phyloP scores from a whole-genome alignment of 2,888 invertebrate genomes.

The Ametastegia equiseti region DNA sequence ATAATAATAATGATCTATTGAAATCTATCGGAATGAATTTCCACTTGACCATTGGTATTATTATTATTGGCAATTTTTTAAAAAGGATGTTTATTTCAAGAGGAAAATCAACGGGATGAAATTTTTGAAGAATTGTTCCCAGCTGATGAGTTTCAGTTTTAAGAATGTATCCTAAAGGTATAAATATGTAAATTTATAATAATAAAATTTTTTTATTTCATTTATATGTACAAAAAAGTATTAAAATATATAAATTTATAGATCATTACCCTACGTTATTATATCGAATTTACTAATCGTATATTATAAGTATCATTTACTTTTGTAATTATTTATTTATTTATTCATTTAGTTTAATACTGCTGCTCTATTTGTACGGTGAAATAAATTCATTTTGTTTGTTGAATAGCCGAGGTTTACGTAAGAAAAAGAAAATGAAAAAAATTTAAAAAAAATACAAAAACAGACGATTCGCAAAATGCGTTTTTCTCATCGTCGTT shows the following conservation, averaged over 20 bases:
- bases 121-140: too few relatives aligned
- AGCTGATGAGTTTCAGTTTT: too few relatives aligned
- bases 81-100: too few relatives aligned
- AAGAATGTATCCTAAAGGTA: background rate
- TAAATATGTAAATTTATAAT: constrained; percentile 25
- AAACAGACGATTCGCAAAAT: too few relatives aligned
- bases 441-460: too few relatives aligned
- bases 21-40: too few relatives aligned
- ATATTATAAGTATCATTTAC: constrained; percentile 42
- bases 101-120: too few relatives aligned
- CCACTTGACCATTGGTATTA: too few relatives aligned
- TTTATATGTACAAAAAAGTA: constrained; percentile 70
- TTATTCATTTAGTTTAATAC: constrained; percentile 62
- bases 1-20: too few relatives aligned
- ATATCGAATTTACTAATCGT: constrained; percentile 63
- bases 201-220: constrained; percentile 58
- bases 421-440: too few relatives aligned
- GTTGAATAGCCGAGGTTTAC: constrained; percentile 54
- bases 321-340: constrained; percentile 16
- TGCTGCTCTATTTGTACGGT: constrained; percentile 61
- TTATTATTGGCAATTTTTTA: too few relatives aligned
- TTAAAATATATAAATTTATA: constrained; percentile 63
- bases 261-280: constrained; percentile 50
- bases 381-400: constrained; percentile 25
- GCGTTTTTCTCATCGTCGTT: background rate